These are phyloP conservation scores for Hassar affinis DNA, from an alignment of 2,113 vertebrate genomes.

Conservation along the genomic window DNA sequence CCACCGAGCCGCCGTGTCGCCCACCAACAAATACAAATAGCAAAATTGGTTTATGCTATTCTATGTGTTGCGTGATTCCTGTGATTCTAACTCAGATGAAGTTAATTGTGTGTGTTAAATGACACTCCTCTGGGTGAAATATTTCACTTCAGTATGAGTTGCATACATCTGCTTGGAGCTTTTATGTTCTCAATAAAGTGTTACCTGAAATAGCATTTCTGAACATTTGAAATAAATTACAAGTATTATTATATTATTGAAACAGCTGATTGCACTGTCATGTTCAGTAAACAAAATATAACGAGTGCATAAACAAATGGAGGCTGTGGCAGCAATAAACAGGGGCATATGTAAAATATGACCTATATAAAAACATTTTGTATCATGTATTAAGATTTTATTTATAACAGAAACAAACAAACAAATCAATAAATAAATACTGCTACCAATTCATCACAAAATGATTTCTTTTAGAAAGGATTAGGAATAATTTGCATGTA, in stretches of 20 bases:
- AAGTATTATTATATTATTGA: not conserved
- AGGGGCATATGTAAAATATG: not conserved
- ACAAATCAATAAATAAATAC: not conserved
- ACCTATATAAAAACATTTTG: not conserved
- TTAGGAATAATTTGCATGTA: not conserved
- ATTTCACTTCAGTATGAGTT: not conserved
- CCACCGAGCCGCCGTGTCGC: too few species aligned
- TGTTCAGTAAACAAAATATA: not conserved
- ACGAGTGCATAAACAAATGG: not conserved
- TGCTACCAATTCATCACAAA: not conserved
- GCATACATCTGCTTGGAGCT: not conserved
- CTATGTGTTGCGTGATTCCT: not conserved
- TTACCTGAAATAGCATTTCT: not conserved
- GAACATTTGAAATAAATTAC: not conserved
- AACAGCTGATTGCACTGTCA: not conserved
- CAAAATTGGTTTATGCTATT: not conserved
- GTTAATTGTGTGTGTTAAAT: not conserved
- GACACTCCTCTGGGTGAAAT: not conserved
- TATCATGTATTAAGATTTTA: not conserved
- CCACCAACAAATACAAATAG: too few species aligned
- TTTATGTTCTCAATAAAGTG: not conserved
- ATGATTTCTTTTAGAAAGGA: not conserved
- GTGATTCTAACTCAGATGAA: not conserved
- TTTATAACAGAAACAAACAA: not conserved
- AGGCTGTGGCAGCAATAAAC: not conserved